Evolutionary conservation across 2,797 vertebrate genomes (phyloP).

Genomic region (Nannoperca obscura): DNA sequence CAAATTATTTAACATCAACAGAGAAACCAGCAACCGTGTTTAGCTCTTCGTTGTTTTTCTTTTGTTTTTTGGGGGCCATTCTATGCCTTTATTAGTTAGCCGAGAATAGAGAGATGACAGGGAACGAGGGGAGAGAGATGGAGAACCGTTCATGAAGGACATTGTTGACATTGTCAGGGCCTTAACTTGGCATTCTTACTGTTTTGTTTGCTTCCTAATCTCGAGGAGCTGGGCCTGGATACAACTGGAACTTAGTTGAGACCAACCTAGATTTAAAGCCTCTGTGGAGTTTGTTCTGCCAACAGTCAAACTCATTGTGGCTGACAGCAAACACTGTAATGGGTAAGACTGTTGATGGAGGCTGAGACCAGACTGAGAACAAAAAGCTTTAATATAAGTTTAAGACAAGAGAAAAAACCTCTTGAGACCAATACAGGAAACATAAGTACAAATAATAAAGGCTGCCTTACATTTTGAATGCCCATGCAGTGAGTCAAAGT

Average conservation of each 20-base stretch:
- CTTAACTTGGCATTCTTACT: neutral
- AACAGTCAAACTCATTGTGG: neutral
- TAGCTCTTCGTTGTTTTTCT: neutral
- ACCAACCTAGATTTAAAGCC: constrained; percentile 6
- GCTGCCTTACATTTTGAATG: neutral
- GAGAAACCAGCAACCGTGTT: neutral
- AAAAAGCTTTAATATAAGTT: neutral
- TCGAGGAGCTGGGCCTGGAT: neutral
- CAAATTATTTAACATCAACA: constrained; percentile 1
- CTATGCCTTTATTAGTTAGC: neutral
- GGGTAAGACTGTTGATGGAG: neutral
- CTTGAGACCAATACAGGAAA: neutral
- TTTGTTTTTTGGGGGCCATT: neutral
- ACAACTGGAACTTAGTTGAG: neutral
- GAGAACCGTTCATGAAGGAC: neutral
- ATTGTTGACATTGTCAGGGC: neutral
- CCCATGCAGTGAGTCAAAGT: neutral
- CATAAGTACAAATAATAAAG: neutral
- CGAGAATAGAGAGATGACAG: neutral
- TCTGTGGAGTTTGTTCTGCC: neutral
- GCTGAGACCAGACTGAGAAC: neutral
- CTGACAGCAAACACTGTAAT: neutral
- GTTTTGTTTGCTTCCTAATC: neutral
- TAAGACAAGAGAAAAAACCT: neutral
- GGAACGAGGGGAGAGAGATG: neutral